Evolutionary conservation across 1,140 invertebrate genomes (phyloP), one percentile per base, ranked within the genome.

Genomic region (Bombus fervidus): DNA sequence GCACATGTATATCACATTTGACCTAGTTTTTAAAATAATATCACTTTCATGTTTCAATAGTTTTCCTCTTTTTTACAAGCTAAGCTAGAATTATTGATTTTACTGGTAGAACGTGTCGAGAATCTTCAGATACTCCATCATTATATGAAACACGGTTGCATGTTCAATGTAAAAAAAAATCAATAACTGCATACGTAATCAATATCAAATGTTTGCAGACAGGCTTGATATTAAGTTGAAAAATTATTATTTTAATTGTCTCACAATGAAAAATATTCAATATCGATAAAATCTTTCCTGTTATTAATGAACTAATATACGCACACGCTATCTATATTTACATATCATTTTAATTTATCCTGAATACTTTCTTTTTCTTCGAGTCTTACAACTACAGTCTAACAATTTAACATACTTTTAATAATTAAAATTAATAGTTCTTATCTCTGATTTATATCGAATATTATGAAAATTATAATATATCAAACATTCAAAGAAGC

Each of bases 41-140:
- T 39, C 37, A 39, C 12, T 71, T 28, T 39, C 25, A 28, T 28
- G 68, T 69, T 25, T 25, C 34, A 13, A 39, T 39, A 39, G 68
- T 25, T 37, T 28, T 37, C 5, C 37, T 39, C 2, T 39, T 34
- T 71, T 71, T 71, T 71, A 71, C 37, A 71, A 39, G 22, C 34
- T 28, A 69, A 69, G 37, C 68, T 71, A 39, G 68, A 28, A 39
- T 71, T 71, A 71, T 71, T 39, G 68, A 71, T 71, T 71, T 28
- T 28, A 71, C 68, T 13, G 68, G 25, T 28, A 39, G 25, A 28
- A 71, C 68, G 68, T 71, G 37, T 71, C 25, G 37, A 39, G 68
- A 69, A 69, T 69, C 22, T 69, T 69, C 68, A 69, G 37, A 39
- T 69, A 37, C 10, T 39, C 37, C 22, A 39, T 69, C 68, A 28